A percentile compares a stretch with the other conserved stretches of the same genome.
These are phyloP conservation scores for Cynopterus brachyotis DNA, from an alignment of 2,113 vertebrate genomes.

Conservation along the genomic window DNA sequence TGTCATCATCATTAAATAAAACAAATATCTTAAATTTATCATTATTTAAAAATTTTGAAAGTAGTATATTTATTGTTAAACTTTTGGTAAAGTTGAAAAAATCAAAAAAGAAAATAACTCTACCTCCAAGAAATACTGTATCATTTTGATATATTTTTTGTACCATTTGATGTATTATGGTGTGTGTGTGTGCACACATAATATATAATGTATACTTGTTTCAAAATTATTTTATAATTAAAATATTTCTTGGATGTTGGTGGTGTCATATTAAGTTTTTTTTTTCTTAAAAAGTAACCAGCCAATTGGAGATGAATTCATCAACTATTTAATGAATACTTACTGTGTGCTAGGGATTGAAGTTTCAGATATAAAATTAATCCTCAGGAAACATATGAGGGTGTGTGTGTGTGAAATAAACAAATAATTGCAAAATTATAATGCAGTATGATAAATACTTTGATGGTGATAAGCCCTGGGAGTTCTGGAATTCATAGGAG, in stretches of 20 bases:
- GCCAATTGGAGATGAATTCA: not conserved
- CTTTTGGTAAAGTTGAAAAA: not conserved
- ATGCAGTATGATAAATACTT: not conserved
- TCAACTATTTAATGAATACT: not conserved
- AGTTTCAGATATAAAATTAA: slow-evolving; percentile 30
- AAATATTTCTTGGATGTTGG: not conserved
- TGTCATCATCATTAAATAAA: not conserved
- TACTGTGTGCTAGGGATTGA: not conserved
- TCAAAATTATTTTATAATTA: slow-evolving; percentile 26
- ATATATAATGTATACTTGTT: not conserved
- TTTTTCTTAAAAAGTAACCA: not conserved
- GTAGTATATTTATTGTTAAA: not conserved
- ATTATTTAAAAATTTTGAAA: not conserved
- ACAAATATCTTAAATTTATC: not conserved
- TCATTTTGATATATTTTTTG: not conserved
- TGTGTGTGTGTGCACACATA: not conserved
- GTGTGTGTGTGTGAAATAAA: not conserved
- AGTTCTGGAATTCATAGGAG: not conserved
- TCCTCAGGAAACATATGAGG: not conserved
- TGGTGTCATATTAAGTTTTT: not conserved
- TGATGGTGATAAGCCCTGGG: not conserved
- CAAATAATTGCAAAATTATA: not conserved
- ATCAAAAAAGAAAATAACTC: not conserved
- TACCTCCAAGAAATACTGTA: not conserved
- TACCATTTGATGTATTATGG: not conserved